Evolutionary conservation across 2,888 invertebrate species (phyloP), one percentile per base, ranked within the genome.

Genomic region (Stenolophus ochropezus): DNA sequence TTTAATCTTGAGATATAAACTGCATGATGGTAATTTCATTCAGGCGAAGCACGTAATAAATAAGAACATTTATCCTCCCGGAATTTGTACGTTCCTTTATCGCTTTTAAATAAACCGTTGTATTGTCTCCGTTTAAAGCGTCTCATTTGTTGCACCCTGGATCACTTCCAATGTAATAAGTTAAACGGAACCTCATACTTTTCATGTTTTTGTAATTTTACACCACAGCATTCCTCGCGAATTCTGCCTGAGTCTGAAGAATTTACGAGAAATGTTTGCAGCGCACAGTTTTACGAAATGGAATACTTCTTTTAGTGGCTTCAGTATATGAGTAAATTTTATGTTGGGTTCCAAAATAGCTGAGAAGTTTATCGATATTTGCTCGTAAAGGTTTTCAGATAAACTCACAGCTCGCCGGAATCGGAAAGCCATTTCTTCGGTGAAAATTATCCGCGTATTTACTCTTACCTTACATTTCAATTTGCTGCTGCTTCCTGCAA

Each of bases 331-430:
- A 25, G 23, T 61, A 61, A n/a, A 25, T 61, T 61, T 61, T 61
- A 25, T 61, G 2, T 14, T 23, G n/a, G 14, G 20, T 61, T 61
- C 61, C 25, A 61, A 61, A 61, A 61, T 61, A 61, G 61, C 25
- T 61, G n/a, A 61, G 23, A 61, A 61, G n/a, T 61, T 61, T 61
- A 61, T 61, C 61, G 61, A 21, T 23, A 61, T 23, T 61, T 61
- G 61, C 2, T 61, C 61, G 61, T 27, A 61, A 61, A 21, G 25
- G 61, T 61, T 25, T 21, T 56, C 11, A 21, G 56, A 11, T 21
- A 21, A 56, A 20, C n/a, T 23, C 14, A n/a, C 11, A n/a, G 21
- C 25, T 21, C 2, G 61, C n/a, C 21, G 25, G 21, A 61, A 61
- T 61, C 23, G 61, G 61, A 61, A 61, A 61, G 25, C 23, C 25